phyloP scores from a whole-genome alignment of 2,113 vertebrate species.

The Sterrhoptilus dennistouni region DNA sequence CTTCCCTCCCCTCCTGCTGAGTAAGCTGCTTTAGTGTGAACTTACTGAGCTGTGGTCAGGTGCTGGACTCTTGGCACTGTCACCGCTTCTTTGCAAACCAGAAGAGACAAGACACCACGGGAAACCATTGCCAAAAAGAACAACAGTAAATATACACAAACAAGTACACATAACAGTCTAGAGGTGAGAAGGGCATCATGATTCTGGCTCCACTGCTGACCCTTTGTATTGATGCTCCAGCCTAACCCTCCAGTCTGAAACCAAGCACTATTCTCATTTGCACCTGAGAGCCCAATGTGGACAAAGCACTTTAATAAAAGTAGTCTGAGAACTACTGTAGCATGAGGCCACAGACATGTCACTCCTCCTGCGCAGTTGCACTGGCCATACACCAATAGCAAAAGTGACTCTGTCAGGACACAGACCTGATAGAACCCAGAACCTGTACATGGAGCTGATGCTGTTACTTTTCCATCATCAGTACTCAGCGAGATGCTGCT shows the following conservation, averaged over 20 bases:
- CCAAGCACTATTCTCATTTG: neutral
- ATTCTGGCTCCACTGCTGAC: neutral
- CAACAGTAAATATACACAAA: neutral
- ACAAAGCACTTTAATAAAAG: neutral
- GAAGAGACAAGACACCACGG: neutral
- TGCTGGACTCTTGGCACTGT: neutral
- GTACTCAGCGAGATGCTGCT: neutral
- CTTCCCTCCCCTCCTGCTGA: neutral
- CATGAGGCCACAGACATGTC: neutral
- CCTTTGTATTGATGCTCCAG: neutral
- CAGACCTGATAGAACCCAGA: neutral
- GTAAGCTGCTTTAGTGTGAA: neutral
- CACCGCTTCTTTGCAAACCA: neutral
- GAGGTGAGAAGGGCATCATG: neutral
- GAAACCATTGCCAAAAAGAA: neutral
- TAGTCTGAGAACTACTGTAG: neutral
- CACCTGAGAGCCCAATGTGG: neutral
- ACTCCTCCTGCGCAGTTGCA: neutral
- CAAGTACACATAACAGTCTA: neutral
- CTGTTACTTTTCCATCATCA: neutral
- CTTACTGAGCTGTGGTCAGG: neutral
- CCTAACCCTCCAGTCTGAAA: neutral
- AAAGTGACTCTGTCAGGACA: neutral
- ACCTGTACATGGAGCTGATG: rapidly evolving
- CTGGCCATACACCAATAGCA: rapidly evolving